Percentiles rank a stretch among this genome's conserved stretches.
Conservation (phyloP, 2,888 invertebrate species). For the Diaphora mendica region DNA sequence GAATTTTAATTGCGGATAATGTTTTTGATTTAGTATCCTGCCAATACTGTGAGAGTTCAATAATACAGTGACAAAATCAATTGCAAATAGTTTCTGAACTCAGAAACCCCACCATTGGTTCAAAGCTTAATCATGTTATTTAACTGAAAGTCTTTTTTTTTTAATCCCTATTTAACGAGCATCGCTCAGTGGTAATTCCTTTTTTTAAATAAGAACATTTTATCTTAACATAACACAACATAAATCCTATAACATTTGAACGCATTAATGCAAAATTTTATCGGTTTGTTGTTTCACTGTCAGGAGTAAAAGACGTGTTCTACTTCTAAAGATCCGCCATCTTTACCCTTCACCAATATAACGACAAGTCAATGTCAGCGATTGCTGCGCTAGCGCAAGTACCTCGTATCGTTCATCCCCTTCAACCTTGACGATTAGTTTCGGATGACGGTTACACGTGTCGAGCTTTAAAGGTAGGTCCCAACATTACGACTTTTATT, state of each 20-base stretch:
- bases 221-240: background rate
- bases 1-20: background rate
- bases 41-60: background rate
- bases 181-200: too few species aligned
- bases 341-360: conserved; percentile 19
- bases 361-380: conserved; percentile 25
- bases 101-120: background rate
- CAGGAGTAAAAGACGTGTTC: background rate
- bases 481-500: conserved; percentile 9
- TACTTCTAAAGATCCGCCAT: background rate
- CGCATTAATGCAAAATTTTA: too few species aligned
- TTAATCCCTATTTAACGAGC: too few species aligned
- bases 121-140: background rate
- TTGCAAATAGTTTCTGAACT: background rate
- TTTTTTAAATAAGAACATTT: background rate
- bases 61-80: background rate
- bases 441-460: conserved; percentile 64
- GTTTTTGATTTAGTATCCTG: background rate
- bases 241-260: too few species aligned
- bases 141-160: background rate
- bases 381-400: conserved; percentile 37
- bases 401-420: conserved; percentile 46
- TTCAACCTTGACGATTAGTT: conserved; percentile 60
- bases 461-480: conserved; percentile 44
- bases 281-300: background rate